phyloP scores from a whole-genome alignment of 37 sponge, comb jelly and placozoan species.

The Beroe forskalii region DNA sequence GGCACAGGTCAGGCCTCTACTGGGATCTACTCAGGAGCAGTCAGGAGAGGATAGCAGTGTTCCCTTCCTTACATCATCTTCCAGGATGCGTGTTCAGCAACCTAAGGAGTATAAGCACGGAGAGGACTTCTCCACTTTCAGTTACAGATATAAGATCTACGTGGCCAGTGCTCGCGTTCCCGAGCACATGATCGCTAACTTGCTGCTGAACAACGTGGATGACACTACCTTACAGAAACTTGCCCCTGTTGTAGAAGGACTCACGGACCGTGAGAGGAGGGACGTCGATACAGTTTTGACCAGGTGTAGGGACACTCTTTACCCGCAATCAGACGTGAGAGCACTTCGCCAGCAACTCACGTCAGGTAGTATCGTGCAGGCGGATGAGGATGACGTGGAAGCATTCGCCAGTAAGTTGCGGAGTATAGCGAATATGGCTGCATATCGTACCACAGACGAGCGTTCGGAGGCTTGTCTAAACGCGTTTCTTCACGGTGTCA shows the following conservation, averaged over 20 bases:
- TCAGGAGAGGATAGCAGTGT: background rate
- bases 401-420: background rate
- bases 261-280: background rate
- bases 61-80: background rate
- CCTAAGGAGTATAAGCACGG: conserved; percentile 39
- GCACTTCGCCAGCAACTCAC: conserved; percentile 34
- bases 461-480: conserved; percentile 6
- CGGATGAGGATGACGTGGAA: conserved; percentile 18
- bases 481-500: background rate
- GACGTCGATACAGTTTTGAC: background rate
- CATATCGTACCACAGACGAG: background rate
- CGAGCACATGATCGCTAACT: background rate
- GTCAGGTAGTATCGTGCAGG: background rate
- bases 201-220: conserved; percentile 19
- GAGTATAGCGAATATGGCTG: background rate
- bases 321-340: conserved; percentile 29
- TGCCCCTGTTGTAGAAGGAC: background rate
- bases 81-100: background rate
- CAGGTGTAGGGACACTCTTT: background rate
- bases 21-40: background rate
- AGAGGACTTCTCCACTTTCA: background rate
- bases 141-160: conserved; percentile 13
- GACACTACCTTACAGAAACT: background rate
- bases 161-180: background rate
- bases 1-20: background rate